Base-by-base conservation (phyloP, 2,797 vertebrate genomes). In the Pampus argenteus region DNA sequence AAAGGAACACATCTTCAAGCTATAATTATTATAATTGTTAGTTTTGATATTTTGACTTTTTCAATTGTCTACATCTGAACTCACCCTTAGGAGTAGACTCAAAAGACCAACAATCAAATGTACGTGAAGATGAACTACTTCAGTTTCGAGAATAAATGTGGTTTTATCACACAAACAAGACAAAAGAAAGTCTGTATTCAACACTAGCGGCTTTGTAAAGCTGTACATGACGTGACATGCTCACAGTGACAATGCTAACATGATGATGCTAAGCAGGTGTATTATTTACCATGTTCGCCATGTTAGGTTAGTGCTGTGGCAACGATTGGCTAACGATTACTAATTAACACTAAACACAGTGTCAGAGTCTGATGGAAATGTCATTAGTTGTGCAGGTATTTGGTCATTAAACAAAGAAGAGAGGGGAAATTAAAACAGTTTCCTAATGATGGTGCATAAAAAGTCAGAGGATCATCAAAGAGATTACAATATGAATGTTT, bases 51-150 rank as follows among this genome's bases (percentile, higher is more conserved):
- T 66, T 36, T 2, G 9, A 49, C 20, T 29, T 44, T 47, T 47
- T 47, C 26, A 14, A 6, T 40, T 11, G 40, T 44, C 47, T 11
- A 8, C 54, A 25, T 56, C 71, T 52, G 1, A 40, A 10, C 28
- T 55, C 1, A 22, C 4, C 2, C 31, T 28, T 6, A 22, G 29
- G 29, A 49, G 31, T 49, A 64, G 17, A 49, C 9, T 15, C 0
- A 54, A 31, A 31, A 52, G 36, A 25, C 2, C 15, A 1, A 20
- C 15, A 26, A 13, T 59, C 62, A 13, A 26, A 0, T 55, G 49
- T 50, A 51, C 42, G 25, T 44, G 52, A 45, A 71, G 31, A 6
- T 23, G 2, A 58, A 48, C 36, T 7, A 34, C 34, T 71, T 40
- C 6, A 69, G 64, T 54, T 71, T 56, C 1, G 2, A 25, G 2